Evolutionary conservation across 1,140 invertebrate genomes (phyloP), one percentile per base, ranked within the genome.

Genomic region (Tribolium castaneum): DNA sequence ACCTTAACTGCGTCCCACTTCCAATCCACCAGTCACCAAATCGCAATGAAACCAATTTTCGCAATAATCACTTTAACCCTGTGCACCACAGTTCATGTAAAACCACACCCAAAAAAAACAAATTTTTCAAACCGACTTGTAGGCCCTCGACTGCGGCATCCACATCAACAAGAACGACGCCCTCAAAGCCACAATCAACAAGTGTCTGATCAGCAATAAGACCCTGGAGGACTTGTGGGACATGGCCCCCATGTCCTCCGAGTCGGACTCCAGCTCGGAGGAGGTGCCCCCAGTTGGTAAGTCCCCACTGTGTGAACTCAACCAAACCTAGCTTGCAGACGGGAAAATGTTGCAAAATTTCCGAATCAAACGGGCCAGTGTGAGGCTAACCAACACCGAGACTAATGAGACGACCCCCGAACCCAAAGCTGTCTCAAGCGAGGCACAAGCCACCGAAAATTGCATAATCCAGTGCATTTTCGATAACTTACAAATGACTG

Each of bases 91-190:
- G 13, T 13, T 9, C 12, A 77, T 75, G 78, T 79, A 66, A 19
- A 14, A 35, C 7, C 0, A 3, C 7, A 1, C 9, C 52, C 10
- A 25, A 5, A 14, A 49, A 12, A 34, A 30, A 71, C n/a, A 14
- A 30, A 59, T 52, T 51, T 75, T 45, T 1, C 25, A 30, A 54
- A 30, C 4, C 35, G 3, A 39, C 73, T 76, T 73, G 2, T 75
- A 86, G 84, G 79, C 78, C 7, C 54, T 86, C 19, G 82, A 86
- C 76, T 86, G 85, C 76, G 83, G 83, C 13, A 74, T 85, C 2
- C 70, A 77, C 16, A 75, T 78, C 10, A 70, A 35, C 22, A 77
- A 76, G 45, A 77, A 75, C 22, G 80, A 84, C 7, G 75, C 79
- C 7, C 73, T 83, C 30, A 80, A 73, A 12, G 62, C 76, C 52